phyloP scores from a whole-genome alignment of 2,888 invertebrate genomes.

The Acleris sparsana region DNA sequence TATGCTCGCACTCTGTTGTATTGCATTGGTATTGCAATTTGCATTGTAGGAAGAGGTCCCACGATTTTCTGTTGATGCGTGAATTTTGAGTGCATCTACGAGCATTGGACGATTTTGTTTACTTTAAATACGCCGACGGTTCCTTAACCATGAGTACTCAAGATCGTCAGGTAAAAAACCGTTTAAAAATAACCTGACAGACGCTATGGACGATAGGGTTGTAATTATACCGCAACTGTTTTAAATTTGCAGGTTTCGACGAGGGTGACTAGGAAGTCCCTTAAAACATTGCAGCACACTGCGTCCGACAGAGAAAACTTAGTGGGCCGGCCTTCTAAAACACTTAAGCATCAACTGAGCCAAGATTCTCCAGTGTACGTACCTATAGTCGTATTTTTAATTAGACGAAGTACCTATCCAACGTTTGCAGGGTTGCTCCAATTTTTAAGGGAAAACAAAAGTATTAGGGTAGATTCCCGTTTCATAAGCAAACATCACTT shows the following conservation, averaged over 20 bases:
- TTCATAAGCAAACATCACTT: too few relatives aligned
- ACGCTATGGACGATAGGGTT: conserved; percentile 6
- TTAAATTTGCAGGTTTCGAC: conserved; percentile 78
- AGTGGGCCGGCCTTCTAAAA: conserved; percentile 84
- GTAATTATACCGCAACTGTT: conserved; percentile 4
- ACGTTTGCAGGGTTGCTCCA: not conserved
- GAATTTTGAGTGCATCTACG: not conserved
- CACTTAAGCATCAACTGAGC: conserved; percentile 75
- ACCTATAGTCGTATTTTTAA: not conserved
- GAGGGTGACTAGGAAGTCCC: conserved; percentile 85
- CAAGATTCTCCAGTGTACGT: conserved; percentile 80
- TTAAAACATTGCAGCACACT: conserved; percentile 89
- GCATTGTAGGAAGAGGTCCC: too few relatives aligned
- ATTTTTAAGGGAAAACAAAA: not conserved
- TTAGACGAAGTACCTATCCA: not conserved
- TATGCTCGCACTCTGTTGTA: too few relatives aligned
- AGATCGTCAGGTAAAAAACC: conserved; percentile 28
- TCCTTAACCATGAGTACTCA: conserved; percentile 34
- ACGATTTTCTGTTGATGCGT: not conserved
- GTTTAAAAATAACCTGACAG: not conserved
- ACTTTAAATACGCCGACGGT: not conserved
- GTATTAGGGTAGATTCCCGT: too few relatives aligned
- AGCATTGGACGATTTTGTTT: not conserved
- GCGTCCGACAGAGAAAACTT: conserved; percentile 90
- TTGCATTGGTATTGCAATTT: too few relatives aligned